Evolutionary conservation across 2,113 vertebrate species (phyloP).

Genomic region (Glaucomys volans): DNA sequence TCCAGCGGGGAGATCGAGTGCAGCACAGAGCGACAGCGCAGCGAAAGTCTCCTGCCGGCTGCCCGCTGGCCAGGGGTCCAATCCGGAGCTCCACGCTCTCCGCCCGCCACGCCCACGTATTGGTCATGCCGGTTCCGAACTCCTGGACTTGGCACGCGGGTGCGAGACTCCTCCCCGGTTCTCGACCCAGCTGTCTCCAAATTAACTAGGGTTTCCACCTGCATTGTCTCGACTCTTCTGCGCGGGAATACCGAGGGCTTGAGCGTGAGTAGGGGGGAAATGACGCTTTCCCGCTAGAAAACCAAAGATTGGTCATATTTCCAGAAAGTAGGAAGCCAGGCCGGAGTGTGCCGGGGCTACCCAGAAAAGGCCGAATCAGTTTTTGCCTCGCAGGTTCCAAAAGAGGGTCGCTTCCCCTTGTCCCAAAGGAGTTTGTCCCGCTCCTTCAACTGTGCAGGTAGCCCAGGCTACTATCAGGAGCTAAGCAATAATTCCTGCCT

Average conservation of each 20-base stretch:
- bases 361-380: neutral
- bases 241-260: neutral
- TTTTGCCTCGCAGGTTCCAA: neutral
- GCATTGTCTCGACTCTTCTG: neutral
- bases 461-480: neutral
- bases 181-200: neutral
- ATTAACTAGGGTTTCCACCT: neutral
- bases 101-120: too few relatives aligned
- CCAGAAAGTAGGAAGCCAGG: neutral
- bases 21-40: fast-evolving
- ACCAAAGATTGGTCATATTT: neutral
- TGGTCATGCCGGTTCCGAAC: too few relatives aligned
- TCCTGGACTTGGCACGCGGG: too few relatives aligned
- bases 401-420: neutral
- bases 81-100: neutral
- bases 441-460: neutral
- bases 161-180: neutral
- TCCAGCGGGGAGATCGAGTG: fast-evolving
- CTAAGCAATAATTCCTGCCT: neutral
- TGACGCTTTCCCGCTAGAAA: neutral
- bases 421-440: fast-evolving
- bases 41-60: neutral
- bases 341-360: neutral
- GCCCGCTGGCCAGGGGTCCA: neutral
- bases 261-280: neutral